These are phyloP conservation scores for Odontomachus brunneus DNA, from an alignment of 1,140 invertebrate genomes.

Conservation along the genomic window DNA sequence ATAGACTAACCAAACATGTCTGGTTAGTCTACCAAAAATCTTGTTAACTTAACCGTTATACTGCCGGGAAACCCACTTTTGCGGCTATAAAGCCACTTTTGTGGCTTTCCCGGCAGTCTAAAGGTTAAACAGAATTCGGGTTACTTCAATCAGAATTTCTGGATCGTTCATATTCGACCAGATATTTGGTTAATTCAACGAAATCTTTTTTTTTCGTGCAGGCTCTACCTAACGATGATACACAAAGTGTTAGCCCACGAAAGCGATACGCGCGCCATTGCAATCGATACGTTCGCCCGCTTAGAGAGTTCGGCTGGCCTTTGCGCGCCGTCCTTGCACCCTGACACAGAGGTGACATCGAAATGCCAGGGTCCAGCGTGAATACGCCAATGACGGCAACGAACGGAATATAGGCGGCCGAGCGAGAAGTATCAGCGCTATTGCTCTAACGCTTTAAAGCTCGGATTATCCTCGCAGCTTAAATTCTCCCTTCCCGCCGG, in stretches of 20 bases:
- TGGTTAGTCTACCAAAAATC: no score
- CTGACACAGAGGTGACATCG: conserved; percentile 18
- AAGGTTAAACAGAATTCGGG: no score
- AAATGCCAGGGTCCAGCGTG: conserved; percentile 34
- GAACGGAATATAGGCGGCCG: conserved; percentile 27
- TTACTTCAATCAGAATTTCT: no score
- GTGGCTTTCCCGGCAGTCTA: no score
- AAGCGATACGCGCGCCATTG: not conserved
- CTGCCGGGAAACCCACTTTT: no score
- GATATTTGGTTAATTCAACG: no score
- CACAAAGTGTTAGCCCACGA: not conserved
- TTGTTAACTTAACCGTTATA: no score
- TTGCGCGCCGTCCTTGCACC: not conserved
- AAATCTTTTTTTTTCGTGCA: no score
- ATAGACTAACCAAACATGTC: no score
- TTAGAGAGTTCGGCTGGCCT: conserved; percentile 3
- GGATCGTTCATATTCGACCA: no score
- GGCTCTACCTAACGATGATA: no score
- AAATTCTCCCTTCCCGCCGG: conserved; percentile 52
- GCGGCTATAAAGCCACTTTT: no score
- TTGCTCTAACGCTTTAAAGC: conserved; percentile 76
- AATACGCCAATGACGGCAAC: conserved; percentile 27
- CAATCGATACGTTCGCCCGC: not conserved
- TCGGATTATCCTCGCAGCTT: conserved; percentile 75
- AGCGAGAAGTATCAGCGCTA: conserved; percentile 65